These are phyloP conservation scores for Eupithecia centaureata DNA, from an alignment of 2,888 invertebrate genomes.

Conservation along the genomic window DNA sequence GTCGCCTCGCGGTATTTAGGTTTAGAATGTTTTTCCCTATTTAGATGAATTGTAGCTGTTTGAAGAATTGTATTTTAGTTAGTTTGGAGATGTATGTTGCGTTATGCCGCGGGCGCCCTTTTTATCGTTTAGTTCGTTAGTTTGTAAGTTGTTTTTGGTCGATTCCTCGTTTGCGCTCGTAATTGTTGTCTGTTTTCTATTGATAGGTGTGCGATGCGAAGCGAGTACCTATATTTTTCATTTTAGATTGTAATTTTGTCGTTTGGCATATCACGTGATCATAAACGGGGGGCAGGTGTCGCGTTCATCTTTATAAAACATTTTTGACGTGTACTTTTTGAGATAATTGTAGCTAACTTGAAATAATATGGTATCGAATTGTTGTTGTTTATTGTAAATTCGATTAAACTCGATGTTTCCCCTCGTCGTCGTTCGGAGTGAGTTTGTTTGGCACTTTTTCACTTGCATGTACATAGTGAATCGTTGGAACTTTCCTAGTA, in stretches of 20 bases:
- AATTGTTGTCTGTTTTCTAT: slow-evolving; percentile 66
- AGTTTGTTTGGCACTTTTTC: slow-evolving; percentile 65
- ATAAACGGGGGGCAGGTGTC: slow-evolving; percentile 60
- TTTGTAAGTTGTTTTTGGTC: slow-evolving; percentile 70
- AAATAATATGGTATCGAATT: slow-evolving; percentile 43
- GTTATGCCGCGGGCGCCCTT: slow-evolving; percentile 60
- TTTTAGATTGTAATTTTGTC: slow-evolving; percentile 52
- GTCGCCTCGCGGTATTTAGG: slow-evolving; percentile 61
- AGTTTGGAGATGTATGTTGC: slow-evolving; percentile 63
- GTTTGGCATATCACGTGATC: slow-evolving; percentile 74
- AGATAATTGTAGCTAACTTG: slow-evolving; percentile 44
- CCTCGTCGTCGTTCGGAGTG: slow-evolving; percentile 61
- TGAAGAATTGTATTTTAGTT: slow-evolving; percentile 67
- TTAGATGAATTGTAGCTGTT: slow-evolving; percentile 52
- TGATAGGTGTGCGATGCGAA: slow-evolving; percentile 45
- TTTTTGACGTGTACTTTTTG: slow-evolving; percentile 43
- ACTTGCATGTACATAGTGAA: slow-evolving; percentile 74
- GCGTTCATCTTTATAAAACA: slow-evolving; percentile 33
- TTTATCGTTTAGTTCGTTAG: slow-evolving; percentile 59
- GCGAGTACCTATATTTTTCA: slow-evolving; percentile 41
- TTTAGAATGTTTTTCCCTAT: slow-evolving; percentile 54
- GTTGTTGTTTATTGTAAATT: slow-evolving; percentile 44
- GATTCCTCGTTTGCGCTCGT: slow-evolving; percentile 44
- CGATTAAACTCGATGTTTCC: slow-evolving; percentile 44
- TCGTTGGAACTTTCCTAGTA: slow-evolving; percentile 53